Conservation (phyloP, 1,140 invertebrate species). For the Dinoponera quadriceps region DNA sequence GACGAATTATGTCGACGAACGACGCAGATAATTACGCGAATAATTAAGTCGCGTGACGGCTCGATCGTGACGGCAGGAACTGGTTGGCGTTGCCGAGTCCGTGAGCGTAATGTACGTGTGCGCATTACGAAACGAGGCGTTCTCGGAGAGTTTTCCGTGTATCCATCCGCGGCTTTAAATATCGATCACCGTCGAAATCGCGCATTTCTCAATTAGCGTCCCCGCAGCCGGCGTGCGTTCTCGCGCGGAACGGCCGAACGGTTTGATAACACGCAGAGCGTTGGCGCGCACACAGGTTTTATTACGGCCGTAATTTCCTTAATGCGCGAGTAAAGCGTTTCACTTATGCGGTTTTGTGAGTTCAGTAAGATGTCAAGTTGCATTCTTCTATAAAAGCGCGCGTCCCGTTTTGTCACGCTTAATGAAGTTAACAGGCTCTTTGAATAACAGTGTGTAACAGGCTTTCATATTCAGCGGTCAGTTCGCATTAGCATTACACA, state of each 20-base stretch:
- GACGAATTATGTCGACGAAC: not conserved
- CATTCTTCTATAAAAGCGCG: slow-evolving; percentile 72
- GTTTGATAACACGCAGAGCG: slow-evolving; percentile 39
- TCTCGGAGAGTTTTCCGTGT: not conserved
- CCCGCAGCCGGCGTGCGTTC: not conserved
- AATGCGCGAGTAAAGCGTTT: slow-evolving; percentile 57
- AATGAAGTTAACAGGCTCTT: slow-evolving; percentile 69
- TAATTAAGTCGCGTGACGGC: slow-evolving; percentile 10
- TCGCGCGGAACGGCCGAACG: not conserved
- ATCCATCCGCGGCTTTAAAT: slow-evolving; percentile 16
- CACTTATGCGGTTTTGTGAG: slow-evolving; percentile 16
- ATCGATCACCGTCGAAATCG: slow-evolving; percentile 17
- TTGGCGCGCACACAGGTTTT: slow-evolving; percentile 31
- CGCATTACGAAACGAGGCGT: not conserved
- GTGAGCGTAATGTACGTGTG: not conserved
- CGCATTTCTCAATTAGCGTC: slow-evolving; percentile 32
- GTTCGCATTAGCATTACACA: slow-evolving; percentile 74
- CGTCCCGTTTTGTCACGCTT: slow-evolving; percentile 74
- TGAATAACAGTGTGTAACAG: slow-evolving; percentile 71
- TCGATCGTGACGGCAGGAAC: slow-evolving; percentile 12
- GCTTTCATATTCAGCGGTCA: slow-evolving; percentile 74
- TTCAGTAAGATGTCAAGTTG: slow-evolving; percentile 67
- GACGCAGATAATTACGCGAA: not conserved
- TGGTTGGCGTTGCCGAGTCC: slow-evolving; percentile 23
- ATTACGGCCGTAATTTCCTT: slow-evolving; percentile 60